Percentiles rank a stretch among this genome's conserved stretches.
phyloP scores from a whole-genome alignment of 2,888 invertebrate genomes.

The Himalopsyche kuldschensis region DNA sequence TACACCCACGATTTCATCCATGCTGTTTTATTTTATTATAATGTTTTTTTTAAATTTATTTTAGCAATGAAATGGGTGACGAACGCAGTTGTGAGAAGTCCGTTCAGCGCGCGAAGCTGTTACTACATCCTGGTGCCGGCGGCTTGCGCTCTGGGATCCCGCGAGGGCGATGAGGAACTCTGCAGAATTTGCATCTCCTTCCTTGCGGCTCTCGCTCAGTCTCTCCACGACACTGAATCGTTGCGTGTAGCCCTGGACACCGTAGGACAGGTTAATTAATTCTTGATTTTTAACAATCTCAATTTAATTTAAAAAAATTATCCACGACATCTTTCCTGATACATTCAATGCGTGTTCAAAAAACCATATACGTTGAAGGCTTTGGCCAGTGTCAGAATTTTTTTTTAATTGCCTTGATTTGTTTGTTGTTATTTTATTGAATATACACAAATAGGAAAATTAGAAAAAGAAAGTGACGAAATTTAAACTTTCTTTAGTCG shows the following conservation, averaged over 20 bases:
- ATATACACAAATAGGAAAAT: no score
- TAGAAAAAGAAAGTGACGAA: no score
- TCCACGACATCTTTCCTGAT: no score
- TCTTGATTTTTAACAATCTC: no score
- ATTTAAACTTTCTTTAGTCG: no score
- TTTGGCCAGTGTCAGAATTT: no score
- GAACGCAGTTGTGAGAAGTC: conserved; percentile 51
- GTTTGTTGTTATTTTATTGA: no score
- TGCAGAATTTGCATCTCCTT: conserved; percentile 66
- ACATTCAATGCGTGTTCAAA: no score
- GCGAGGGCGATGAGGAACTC: conserved; percentile 77
- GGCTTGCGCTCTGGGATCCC: conserved; percentile 75
- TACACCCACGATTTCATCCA: no score
- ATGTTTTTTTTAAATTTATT: conserved; percentile 1
- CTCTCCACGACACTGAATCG: conserved; percentile 60
- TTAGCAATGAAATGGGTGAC: conserved; percentile 53
- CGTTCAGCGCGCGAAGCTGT: conserved; percentile 53
- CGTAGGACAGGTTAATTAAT: conserved; percentile 58
- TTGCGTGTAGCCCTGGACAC: conserved; percentile 63
- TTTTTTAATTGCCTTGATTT: no score
- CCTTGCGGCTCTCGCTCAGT: conserved; percentile 69
- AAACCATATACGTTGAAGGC: no score
- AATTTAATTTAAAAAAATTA: no score
- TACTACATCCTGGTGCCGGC: conserved; percentile 64
- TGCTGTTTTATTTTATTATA: not conserved